Conservation (phyloP, 2,888 invertebrate species). For the Parascotia fuliginaria region DNA sequence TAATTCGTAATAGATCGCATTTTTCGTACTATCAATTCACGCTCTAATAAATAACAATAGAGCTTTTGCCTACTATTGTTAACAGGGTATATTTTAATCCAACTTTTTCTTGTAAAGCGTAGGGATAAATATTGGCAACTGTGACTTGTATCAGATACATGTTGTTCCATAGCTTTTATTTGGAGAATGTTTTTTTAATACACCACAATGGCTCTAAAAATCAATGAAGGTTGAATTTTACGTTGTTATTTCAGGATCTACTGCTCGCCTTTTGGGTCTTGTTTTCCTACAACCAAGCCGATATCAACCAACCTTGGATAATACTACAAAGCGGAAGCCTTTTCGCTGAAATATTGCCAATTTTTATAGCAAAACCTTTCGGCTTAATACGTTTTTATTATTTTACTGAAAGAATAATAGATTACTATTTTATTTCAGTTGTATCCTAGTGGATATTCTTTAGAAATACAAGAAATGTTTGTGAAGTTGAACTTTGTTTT, state of each 20-base stretch:
- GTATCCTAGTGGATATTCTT: background rate
- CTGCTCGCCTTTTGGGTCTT: background rate
- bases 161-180: too few relatives aligned
- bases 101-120: background rate
- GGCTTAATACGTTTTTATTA: background rate
- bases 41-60: constrained; percentile 9
- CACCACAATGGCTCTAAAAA: background rate
- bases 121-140: too few relatives aligned
- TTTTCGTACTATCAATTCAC: constrained; percentile 9
- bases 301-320: constrained; percentile 1
- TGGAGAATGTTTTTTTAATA: background rate
- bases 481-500: background rate
- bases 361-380: background rate
- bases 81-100: constrained; percentile 1
- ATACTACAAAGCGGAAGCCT: constrained; percentile 1
- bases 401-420: background rate
- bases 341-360: background rate
- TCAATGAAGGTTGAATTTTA: constrained; percentile 18
- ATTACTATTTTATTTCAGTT: background rate
- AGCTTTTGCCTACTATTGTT: constrained; percentile 1
- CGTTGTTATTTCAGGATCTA: constrained; percentile 15
- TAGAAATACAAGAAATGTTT: background rate
- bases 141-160: too few relatives aligned
- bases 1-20: constrained; percentile 10
- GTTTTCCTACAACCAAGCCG: background rate